Evolutionary conservation across 2,113 vertebrate genomes (phyloP).

Genomic region (Vulpes lagopus): DNA sequence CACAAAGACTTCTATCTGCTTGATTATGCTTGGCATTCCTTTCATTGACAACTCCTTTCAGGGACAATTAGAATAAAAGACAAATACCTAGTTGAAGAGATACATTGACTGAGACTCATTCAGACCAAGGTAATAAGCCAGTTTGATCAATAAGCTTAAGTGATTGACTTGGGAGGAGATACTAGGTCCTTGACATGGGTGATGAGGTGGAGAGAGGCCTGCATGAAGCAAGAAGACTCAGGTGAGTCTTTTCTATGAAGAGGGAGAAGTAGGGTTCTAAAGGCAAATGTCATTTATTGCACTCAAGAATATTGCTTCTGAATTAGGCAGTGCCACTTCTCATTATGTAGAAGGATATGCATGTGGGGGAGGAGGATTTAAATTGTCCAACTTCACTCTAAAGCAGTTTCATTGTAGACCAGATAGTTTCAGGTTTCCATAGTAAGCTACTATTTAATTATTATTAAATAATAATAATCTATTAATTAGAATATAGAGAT

Average conservation of each 20-base stretch:
- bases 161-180: not conserved
- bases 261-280: not conserved
- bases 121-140: not conserved
- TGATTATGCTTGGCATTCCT: constrained; percentile 51
- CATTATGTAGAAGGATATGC: not conserved
- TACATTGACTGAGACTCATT: not conserved
- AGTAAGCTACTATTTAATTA: not conserved
- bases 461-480: not conserved
- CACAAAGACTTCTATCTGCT: not conserved
- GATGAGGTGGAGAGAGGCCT: not conserved
- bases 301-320: constrained; percentile 17
- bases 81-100: not conserved
- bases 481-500: constrained; percentile 33
- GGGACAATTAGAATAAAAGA: constrained; percentile 37
- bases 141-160: constrained; percentile 6
- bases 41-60: constrained; percentile 21
- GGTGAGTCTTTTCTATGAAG: not conserved
- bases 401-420: constrained; percentile 7
- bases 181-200: not conserved
- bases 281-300: constrained; percentile 25
- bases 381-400: not conserved
- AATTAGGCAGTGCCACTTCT: not conserved
- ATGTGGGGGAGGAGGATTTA: not conserved
- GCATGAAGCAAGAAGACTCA: not conserved
- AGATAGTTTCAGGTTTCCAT: not conserved